These are phyloP conservation scores for Alcis repandata DNA, from an alignment of 2,888 invertebrate genomes.

Conservation along the genomic window DNA sequence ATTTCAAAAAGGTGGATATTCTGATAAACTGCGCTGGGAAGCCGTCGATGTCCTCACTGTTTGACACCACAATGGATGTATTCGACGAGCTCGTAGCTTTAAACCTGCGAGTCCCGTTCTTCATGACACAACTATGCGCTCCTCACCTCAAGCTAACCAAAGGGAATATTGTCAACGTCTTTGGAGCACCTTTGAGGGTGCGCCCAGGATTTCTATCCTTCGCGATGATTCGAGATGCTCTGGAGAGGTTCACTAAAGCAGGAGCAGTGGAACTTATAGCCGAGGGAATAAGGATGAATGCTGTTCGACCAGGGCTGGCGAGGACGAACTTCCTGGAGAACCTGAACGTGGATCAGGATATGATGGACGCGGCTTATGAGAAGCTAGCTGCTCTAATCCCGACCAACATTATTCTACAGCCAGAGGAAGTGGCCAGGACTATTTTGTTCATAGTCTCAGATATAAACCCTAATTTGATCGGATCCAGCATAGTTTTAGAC, in stretches of 20 bases:
- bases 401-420: constrained; percentile 63
- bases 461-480: constrained; percentile 63
- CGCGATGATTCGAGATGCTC: constrained; percentile 64
- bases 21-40: constrained; percentile 70
- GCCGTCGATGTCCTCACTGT: constrained; percentile 61
- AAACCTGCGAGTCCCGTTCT: constrained; percentile 68
- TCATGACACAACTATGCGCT: constrained; percentile 64
- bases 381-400: constrained; percentile 59
- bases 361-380: constrained; percentile 59
- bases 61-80: constrained; percentile 63
- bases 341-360: constrained; percentile 63
- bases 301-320: constrained; percentile 68
- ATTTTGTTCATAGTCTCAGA: constrained; percentile 68
- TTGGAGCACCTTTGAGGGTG: constrained; percentile 59
- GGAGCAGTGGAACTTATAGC: constrained; percentile 66
- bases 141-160: constrained; percentile 65
- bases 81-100: constrained; percentile 68
- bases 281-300: constrained; percentile 71
- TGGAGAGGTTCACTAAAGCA: constrained; percentile 67
- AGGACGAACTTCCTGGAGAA: constrained; percentile 68
- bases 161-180: constrained; percentile 69
- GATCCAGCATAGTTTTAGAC: constrained; percentile 61
- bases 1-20: constrained; percentile 62
- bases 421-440: constrained; percentile 69
- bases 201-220: constrained; percentile 67